Conservation (phyloP, 2,797 vertebrate species). For the Takifugu ocellatus region DNA sequence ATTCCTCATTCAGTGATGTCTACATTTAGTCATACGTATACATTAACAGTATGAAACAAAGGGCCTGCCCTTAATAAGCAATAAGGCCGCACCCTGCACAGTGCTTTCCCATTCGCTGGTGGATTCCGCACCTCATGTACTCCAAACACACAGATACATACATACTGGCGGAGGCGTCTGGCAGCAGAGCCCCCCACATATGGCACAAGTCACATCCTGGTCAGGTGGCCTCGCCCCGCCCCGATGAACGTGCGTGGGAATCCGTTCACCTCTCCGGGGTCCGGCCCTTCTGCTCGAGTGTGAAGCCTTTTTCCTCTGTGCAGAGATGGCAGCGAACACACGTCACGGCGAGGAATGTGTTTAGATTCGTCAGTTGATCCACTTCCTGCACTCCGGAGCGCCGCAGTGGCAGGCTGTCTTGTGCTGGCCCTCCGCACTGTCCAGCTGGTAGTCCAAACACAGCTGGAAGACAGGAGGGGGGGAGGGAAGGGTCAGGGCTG, state of each 20-base stretch:
- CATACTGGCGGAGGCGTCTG: conserved; percentile 59
- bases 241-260: conserved; percentile 16
- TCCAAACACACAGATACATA: conserved; percentile 60
- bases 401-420: conserved; percentile 96
- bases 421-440: conserved; percentile 88
- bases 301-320: conserved; percentile 67
- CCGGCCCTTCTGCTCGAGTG: conserved; percentile 50
- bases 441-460: conserved; percentile 97
- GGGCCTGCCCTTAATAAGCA: conserved; percentile 94
- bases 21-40: conserved; percentile 86
- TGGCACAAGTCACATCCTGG: conserved; percentile 75
- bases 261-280: conserved; percentile 41
- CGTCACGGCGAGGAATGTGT: conserved; percentile 77
- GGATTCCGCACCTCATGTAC: conserved; percentile 84
- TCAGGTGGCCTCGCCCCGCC: conserved; percentile 67
- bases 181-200: conserved; percentile 69
- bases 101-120: conserved; percentile 96
- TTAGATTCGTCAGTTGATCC: conserved; percentile 87
- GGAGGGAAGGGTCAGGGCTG: too few species aligned
- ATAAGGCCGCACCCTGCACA: conserved; percentile 98
- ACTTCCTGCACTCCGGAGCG: conserved; percentile 95
- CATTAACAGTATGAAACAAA: conserved; percentile 80
- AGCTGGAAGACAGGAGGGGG: conserved; percentile 77
- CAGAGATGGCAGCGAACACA: conserved; percentile 72
- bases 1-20: conserved; percentile 99